phyloP scores from a whole-genome alignment of 2,113 vertebrate species.

The Pungitius pungitius region DNA sequence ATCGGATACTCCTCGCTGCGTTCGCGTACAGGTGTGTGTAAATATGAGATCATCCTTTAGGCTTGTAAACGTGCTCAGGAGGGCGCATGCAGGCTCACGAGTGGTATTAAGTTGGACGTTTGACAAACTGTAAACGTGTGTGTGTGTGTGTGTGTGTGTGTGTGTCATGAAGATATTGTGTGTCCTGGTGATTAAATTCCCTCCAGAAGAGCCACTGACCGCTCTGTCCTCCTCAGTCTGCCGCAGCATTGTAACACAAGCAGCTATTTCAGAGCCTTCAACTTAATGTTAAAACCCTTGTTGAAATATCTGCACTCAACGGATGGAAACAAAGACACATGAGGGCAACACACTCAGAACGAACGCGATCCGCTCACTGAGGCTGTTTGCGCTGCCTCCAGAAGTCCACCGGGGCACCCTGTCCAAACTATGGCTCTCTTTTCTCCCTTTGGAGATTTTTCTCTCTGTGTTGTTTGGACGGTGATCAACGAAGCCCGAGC shows the following conservation, averaged over 20 bases:
- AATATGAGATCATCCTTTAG: slow-evolving; percentile 42
- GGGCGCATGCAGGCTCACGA: slow-evolving; percentile 1
- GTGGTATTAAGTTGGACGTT: slow-evolving; percentile 10
- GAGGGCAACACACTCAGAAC: not conserved
- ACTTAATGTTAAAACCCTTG: slow-evolving; percentile 11
- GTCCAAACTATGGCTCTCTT: slow-evolving; percentile 47
- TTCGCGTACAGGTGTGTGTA: slow-evolving; percentile 41
- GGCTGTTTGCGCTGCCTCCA: slow-evolving; percentile 58
- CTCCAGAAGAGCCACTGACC: slow-evolving; percentile 45
- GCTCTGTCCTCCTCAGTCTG: slow-evolving; percentile 34
- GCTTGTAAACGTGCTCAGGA: slow-evolving; percentile 9
- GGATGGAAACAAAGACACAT: slow-evolving; percentile 28
- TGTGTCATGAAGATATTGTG: slow-evolving; percentile 7
- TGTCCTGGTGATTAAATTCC: slow-evolving; percentile 30
- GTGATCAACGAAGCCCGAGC: slow-evolving; percentile 43
- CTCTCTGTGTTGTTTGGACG: slow-evolving; percentile 54
- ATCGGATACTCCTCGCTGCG: slow-evolving; percentile 16
- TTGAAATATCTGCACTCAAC: slow-evolving; percentile 24
- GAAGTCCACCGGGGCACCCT: slow-evolving; percentile 45
- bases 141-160: slow-evolving; percentile 1
- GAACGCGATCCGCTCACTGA: slow-evolving; percentile 9
- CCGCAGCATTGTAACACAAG: slow-evolving; percentile 23
- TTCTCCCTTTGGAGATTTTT: slow-evolving; percentile 32
- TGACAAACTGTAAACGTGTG: slow-evolving; percentile 46
- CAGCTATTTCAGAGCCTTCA: not conserved